Evolutionary conservation across 2,888 invertebrate species (phyloP), one percentile per base, ranked within the genome.

Genomic region (Formica aserva): DNA sequence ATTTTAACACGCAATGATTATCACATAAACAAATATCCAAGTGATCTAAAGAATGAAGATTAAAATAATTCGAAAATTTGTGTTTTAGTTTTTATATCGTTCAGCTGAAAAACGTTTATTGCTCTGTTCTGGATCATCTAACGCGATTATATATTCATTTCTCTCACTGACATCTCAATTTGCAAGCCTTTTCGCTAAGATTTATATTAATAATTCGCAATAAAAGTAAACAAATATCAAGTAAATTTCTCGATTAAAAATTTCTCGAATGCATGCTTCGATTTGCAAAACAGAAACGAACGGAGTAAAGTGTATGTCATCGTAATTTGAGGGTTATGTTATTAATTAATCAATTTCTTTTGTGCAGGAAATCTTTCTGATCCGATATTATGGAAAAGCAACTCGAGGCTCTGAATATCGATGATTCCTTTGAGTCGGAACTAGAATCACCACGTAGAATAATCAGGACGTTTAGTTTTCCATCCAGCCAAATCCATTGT

Each of bases 371-470:
- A 72, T 80, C 11, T 85, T 83, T 82, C 80, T 87, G 72, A 74
- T 85, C 75, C 72, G 38, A 65, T 91, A 88, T 90, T 87, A 93
- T 93, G 93, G 93, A 93, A 86, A 89, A 93, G 87, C 89, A 88
- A 41, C 92, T 92, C n/a, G 91, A 92, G 48, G 87, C 88, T 4
- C 78, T 92, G 41, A 91, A 82, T 66, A 74, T 90, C 41, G 85
- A 88, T 15, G 91, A 92, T 82, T 78, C 11, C n/a, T 4, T 15
- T 9, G 15, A 48, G 1, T 67, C 29, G 18, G 18, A 67, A 13
- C 18, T 18, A 1, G n/a, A 18, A 11, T n/a, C n/a, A n/a, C 8
- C 52, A n/a, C 52, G 92, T 52, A 52, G 87, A 83, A 87, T 93
- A 45, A 88, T 86, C 1, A 91, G 91, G 83, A 86, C 92, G 18